These are phyloP conservation scores for Apogon hyalosoma DNA, from an alignment of 2,797 vertebrate genomes.

Conservation along the genomic window DNA sequence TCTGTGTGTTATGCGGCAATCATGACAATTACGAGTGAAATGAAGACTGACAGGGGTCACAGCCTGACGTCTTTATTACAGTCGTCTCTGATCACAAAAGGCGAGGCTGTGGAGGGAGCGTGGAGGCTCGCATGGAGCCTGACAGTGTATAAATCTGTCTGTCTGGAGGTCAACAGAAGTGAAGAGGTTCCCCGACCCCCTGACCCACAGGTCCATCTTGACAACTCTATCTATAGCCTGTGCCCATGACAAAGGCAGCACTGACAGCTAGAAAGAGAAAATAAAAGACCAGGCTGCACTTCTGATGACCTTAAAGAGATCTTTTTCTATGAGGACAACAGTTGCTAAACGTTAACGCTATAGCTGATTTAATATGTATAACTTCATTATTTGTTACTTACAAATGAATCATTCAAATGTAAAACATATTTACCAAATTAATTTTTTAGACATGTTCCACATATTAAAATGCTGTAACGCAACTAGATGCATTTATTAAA, in stretches of 20 bases:
- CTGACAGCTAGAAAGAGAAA: constrained; percentile 67
- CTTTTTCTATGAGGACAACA: constrained; percentile 46
- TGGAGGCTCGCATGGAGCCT: constrained; percentile 42
- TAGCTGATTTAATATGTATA: constrained; percentile 8
- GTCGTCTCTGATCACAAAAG: constrained; percentile 61
- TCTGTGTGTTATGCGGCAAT: constrained; percentile 53
- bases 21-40: constrained; percentile 71
- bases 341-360: constrained; percentile 50
- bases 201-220: constrained; percentile 76
- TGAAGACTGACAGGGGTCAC: constrained; percentile 73
- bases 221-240: constrained; percentile 83
- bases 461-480: background rate
- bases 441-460: too few relatives aligned
- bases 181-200: constrained; percentile 81
- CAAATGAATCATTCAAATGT: too few relatives aligned
- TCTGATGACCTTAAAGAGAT: constrained; percentile 48
- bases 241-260: constrained; percentile 61
- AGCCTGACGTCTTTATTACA: constrained; percentile 72
- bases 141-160: constrained; percentile 84
- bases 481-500: background rate
- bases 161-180: constrained; percentile 85
- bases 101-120: constrained; percentile 42
- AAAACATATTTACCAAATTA: too few relatives aligned
- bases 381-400: too few relatives aligned
- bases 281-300: constrained; percentile 66